These are phyloP conservation scores for Oriolus oriolus DNA, from an alignment of 2,113 vertebrate species.

Conservation along the genomic window DNA sequence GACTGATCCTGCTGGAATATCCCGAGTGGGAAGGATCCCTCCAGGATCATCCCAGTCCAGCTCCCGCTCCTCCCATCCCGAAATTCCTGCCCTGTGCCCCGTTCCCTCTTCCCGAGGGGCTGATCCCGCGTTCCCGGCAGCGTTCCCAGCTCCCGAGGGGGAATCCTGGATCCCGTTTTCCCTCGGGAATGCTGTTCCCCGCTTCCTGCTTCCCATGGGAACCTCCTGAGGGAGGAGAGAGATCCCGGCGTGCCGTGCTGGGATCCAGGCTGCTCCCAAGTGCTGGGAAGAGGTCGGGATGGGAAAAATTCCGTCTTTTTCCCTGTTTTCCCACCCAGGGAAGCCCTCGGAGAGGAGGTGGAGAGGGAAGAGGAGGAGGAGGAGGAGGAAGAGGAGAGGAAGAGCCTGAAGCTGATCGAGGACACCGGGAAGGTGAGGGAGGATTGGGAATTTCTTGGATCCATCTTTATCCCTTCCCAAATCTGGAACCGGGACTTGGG, in stretches of 20 bases:
- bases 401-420: slow-evolving; percentile 68
- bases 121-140: too few species aligned
- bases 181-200: background rate
- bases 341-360: slow-evolving; percentile 57
- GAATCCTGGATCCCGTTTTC: background rate
- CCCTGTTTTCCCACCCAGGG: background rate
- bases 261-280: accelerated
- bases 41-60: background rate
- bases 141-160: background rate
- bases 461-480: too few species aligned
- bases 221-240: too few species aligned
- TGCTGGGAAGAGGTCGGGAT: background rate
- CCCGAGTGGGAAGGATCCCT: background rate
- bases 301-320: background rate
- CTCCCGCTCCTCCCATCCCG: background rate
- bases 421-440: slow-evolving; percentile 70
- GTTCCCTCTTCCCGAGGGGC: background rate
- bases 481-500: background rate
- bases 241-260: background rate
- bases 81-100: background rate
- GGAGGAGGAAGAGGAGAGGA: slow-evolving; percentile 59
- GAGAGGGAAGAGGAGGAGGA: slow-evolving; percentile 39
- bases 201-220: background rate
- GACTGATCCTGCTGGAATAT: background rate
- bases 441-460: background rate